phyloP scores from a whole-genome alignment of 2,888 invertebrate genomes.

The Lasioglossum calceatum region DNA sequence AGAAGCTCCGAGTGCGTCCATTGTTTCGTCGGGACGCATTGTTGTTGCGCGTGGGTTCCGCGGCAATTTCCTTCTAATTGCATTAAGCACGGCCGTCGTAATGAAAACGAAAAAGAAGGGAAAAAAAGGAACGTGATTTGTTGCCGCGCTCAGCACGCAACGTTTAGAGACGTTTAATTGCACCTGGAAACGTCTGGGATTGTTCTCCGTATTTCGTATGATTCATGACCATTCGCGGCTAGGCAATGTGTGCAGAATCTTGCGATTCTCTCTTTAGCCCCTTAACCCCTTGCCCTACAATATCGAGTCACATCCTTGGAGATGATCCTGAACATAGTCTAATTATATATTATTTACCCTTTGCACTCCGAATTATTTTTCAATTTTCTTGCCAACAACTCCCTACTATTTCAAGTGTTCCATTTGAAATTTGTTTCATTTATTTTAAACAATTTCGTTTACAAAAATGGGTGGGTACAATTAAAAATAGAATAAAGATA shows the following conservation, averaged over 20 bases:
- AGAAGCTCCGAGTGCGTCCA: slow-evolving; percentile 40
- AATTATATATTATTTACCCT: no score
- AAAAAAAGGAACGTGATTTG: slow-evolving; percentile 43
- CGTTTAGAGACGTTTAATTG: slow-evolving; percentile 61
- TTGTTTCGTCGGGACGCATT: slow-evolving; percentile 60
- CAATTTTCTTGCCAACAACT: no score
- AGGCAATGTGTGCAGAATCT: slow-evolving; percentile 13
- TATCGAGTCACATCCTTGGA: neutral
- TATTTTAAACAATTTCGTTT: no score
- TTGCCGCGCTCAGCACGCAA: slow-evolving; percentile 34
- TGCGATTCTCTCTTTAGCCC: slow-evolving; percentile 11
- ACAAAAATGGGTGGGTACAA: no score
- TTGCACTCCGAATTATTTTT: no score
- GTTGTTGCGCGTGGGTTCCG: slow-evolving; percentile 41
- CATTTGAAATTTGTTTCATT: no score
- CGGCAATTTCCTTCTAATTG: slow-evolving; percentile 57
- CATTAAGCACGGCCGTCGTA: slow-evolving; percentile 47
- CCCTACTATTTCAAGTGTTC: no score
- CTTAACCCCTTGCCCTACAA: neutral
- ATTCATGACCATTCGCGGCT: slow-evolving; percentile 35
- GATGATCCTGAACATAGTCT: neutral
- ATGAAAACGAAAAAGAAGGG: neutral
- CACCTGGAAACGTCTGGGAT: slow-evolving; percentile 43
- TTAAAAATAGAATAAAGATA: no score
- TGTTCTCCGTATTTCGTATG: slow-evolving; percentile 38